These are phyloP conservation scores for Struthidea cinerea DNA, from an alignment of 2,113 vertebrate genomes.

Conservation along the genomic window DNA sequence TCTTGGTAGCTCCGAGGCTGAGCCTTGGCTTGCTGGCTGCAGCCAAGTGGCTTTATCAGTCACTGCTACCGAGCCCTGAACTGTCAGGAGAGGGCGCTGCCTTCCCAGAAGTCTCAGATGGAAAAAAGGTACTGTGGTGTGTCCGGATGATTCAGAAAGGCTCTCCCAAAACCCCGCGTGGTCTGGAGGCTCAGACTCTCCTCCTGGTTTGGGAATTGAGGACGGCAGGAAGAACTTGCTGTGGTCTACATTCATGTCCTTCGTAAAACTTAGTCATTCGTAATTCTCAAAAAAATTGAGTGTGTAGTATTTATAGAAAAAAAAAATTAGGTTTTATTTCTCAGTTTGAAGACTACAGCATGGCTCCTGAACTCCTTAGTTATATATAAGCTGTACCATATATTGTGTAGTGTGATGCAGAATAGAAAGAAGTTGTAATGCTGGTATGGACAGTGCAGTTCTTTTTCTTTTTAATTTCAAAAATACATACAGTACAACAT, in stretches of 20 bases:
- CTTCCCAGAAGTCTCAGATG: background rate
- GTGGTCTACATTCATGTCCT: background rate
- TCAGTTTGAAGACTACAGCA: background rate
- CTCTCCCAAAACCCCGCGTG: background rate
- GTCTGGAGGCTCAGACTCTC: background rate
- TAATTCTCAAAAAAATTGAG: background rate
- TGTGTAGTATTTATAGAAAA: background rate
- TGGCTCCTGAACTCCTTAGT: background rate
- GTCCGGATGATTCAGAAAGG: background rate
- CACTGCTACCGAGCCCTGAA: background rate
- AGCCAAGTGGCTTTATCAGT: background rate
- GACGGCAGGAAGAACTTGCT: background rate
- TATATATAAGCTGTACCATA: background rate
- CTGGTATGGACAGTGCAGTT: background rate
- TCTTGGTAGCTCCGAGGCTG: too few species aligned
- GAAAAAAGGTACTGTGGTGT: background rate
- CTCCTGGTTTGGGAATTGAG: background rate
- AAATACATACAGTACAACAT: background rate
- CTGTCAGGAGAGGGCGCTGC: slow-evolving; percentile 45
- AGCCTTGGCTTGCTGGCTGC: background rate
- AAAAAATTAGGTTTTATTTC: background rate
- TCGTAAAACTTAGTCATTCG: background rate
- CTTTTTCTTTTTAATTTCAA: background rate
- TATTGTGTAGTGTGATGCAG: background rate
- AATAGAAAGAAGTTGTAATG: background rate